A percentile compares a stretch with the other conserved stretches of the same genome.
Evolutionary conservation across 2,797 vertebrate species (phyloP).

Genomic region (Calcarius lapponicus): DNA sequence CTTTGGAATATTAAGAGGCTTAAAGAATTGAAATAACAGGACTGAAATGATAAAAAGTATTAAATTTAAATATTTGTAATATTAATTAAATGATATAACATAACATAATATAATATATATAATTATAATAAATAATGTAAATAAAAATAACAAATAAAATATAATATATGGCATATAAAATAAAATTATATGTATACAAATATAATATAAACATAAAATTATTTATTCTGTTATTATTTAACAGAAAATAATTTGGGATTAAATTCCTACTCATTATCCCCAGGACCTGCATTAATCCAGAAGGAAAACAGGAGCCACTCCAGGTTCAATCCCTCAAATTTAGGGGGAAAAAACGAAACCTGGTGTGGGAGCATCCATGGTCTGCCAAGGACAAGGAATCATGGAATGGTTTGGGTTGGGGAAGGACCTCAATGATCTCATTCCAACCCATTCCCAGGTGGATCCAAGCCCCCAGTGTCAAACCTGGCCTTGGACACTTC

Average conservation of each 20-base stretch:
- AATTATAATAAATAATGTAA: too few relatives aligned
- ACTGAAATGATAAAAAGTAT: fast-evolving
- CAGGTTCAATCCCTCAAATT: neutral
- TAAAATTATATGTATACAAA: neutral
- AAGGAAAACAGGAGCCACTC: neutral
- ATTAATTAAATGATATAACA: too few relatives aligned
- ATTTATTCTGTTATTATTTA: too few relatives aligned
- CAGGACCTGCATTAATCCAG: neutral
- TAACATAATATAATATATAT: too few relatives aligned
- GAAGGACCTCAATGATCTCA: neutral
- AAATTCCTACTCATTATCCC: neutral
- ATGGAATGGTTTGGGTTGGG: too few relatives aligned
- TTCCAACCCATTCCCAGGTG: neutral
- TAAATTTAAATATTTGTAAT: too few relatives aligned
- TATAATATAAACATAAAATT: neutral
- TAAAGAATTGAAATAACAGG: neutral
- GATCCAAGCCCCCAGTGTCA: neutral
- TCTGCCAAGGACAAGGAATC: neutral
- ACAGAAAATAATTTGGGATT: neutral
- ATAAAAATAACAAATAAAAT: neutral
- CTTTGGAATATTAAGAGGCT: neutral
- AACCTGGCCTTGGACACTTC: neutral
- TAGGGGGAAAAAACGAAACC: neutral
- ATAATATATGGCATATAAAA: too few relatives aligned
- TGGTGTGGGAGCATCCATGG: neutral